phyloP scores from a whole-genome alignment of 2,888 invertebrate species.

The Nemotelus nigrinus region DNA sequence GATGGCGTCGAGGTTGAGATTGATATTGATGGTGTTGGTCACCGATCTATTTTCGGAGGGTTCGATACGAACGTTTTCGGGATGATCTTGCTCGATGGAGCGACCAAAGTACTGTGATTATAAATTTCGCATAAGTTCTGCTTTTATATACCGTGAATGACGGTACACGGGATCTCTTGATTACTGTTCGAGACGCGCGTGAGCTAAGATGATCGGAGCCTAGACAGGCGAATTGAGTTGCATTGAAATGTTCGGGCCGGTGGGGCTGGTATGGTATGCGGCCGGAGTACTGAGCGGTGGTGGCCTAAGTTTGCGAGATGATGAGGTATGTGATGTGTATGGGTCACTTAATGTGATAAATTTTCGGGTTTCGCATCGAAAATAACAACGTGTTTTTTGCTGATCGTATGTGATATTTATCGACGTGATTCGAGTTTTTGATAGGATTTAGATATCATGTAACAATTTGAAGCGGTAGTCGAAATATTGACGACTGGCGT shows the following conservation, averaged over 20 bases:
- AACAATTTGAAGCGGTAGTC: no score
- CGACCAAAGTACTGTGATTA: conserved; percentile 51
- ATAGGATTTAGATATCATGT: no score
- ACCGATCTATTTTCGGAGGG: conserved; percentile 31
- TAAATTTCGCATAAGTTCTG: conserved; percentile 50
- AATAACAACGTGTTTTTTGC: neutral
- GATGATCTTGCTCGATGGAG: conserved; percentile 50
- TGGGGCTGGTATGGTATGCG: conserved; percentile 4
- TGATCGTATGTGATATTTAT: no score
- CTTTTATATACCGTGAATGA: conserved; percentile 49
- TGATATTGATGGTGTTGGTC: neutral
- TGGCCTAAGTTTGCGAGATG: neutral
- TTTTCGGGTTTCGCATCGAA: neutral
- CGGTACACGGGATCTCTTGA: neutral
- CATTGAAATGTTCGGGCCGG: conserved; percentile 24
- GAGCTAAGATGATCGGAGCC: conserved; percentile 15
- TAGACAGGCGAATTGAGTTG: no score
- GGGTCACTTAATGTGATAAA: neutral
- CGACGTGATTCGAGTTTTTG: no score
- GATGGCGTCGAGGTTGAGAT: neutral
- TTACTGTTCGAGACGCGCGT: neutral
- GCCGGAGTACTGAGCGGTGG: neutral
- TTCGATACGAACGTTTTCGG: neutral
- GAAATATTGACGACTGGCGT: no score
- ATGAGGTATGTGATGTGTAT: neutral